A percentile compares a stretch with the other conserved stretches of the same genome.
Evolutionary conservation across 2,113 vertebrate genomes (phyloP).

Genomic region (Microcebus jonahi): DNA sequence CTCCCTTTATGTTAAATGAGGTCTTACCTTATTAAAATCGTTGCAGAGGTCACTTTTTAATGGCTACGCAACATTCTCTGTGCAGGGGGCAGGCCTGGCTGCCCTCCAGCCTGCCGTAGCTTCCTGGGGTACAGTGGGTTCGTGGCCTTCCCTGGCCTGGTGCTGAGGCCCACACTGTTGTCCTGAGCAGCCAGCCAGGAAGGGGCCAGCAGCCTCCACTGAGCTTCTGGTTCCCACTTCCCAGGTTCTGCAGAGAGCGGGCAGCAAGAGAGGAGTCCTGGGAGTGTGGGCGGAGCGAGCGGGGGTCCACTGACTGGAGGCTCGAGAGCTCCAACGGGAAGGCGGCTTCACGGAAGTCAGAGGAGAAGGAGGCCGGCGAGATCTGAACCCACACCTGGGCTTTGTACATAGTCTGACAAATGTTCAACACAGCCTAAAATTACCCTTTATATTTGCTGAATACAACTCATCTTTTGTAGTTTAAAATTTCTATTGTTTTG

Average conservation of each 20-base stretch:
- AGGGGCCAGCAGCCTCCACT: background rate
- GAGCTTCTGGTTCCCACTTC: conserved; percentile 53
- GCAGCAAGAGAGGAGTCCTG: conserved; percentile 91
- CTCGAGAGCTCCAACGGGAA: conserved; percentile 93
- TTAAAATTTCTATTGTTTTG: conserved; percentile 85
- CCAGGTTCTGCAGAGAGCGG: conserved; percentile 94
- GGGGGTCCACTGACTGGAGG: conserved; percentile 86
- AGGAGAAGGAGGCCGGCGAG: conserved; percentile 94
- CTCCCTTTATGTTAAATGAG: background rate
- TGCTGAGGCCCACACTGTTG: background rate
- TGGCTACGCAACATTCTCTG: background rate
- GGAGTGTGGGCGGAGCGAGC: conserved; percentile 90
- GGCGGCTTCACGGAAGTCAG: conserved; percentile 89
- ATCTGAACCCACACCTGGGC: conserved; percentile 85
- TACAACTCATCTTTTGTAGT: conserved; percentile 87
- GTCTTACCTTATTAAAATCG: background rate
- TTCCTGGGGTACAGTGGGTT: background rate
- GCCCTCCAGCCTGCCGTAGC: background rate
- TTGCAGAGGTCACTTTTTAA: background rate
- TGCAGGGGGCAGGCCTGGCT: background rate
- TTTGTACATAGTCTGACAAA: conserved; percentile 84
- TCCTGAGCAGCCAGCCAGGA: background rate
- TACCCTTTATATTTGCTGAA: conserved; percentile 87
- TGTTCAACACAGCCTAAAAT: conserved; percentile 79
- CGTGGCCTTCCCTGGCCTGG: background rate